phyloP scores from a whole-genome alignment of 2,113 vertebrate species.

The Jaculus jaculus region DNA sequence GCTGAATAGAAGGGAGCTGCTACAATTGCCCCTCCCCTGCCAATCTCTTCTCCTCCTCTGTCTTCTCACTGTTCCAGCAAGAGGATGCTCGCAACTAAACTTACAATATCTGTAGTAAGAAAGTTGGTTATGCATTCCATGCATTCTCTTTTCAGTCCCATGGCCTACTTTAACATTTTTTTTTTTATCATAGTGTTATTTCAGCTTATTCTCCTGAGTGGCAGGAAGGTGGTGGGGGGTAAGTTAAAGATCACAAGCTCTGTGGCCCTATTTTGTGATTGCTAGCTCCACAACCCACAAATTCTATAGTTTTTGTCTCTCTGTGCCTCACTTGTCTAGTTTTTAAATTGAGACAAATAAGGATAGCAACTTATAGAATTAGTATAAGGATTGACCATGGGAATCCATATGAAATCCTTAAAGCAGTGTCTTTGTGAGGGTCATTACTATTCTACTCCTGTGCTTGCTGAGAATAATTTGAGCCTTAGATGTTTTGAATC shows the following conservation, averaged over 20 bases:
- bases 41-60: not conserved
- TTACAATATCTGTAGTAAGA: not conserved
- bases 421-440: not conserved
- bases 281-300: not conserved
- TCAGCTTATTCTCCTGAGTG: not conserved
- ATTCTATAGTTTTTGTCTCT: not conserved
- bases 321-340: not conserved
- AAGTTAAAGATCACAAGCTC: not conserved
- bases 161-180: not conserved
- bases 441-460: not conserved
- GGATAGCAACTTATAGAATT: not conserved
- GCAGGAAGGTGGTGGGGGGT: not conserved
- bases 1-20: not conserved
- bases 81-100: not conserved
- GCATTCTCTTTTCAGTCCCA: not conserved
- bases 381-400: not conserved
- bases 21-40: not conserved
- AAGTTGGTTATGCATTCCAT: not conserved
- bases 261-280: not conserved
- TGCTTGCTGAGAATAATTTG: not conserved
- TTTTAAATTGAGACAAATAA: not conserved
- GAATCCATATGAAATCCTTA: not conserved
- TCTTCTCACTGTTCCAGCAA: not conserved
- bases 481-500: not conserved
- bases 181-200: not conserved